phyloP scores from a whole-genome alignment of 2,888 invertebrate genomes.

The Prosopocoilus inquinatus region DNA sequence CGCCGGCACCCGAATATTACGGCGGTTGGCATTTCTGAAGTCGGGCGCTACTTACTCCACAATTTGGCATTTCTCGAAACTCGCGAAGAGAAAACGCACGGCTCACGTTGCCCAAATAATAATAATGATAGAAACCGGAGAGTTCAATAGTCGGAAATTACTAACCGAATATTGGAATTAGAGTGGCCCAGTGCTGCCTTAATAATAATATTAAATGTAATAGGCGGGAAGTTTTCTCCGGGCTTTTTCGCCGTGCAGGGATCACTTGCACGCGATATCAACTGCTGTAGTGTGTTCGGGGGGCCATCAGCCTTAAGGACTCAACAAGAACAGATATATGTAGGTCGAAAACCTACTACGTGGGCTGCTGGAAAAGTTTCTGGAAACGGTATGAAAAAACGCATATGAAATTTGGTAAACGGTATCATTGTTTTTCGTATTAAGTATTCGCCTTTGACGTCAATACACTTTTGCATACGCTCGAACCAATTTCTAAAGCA shows the following conservation, averaged over 20 bases:
- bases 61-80: conserved; percentile 13
- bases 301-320: neutral
- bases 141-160: conserved; percentile 18
- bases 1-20: neutral
- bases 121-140: conserved; percentile 18
- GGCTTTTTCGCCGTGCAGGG: neutral
- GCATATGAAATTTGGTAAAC: too few relatives aligned
- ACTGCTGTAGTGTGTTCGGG: conserved; percentile 1
- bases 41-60: conserved; percentile 1
- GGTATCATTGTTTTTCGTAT: too few relatives aligned
- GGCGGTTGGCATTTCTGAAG: neutral
- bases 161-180: conserved; percentile 4
- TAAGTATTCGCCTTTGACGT: too few relatives aligned
- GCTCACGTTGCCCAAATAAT: conserved; percentile 18
- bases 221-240: conserved; percentile 3
- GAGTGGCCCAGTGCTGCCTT: conserved; percentile 1
- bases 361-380: too few relatives aligned
- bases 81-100: conserved; percentile 1
- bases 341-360: too few relatives aligned
- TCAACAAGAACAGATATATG: neutral
- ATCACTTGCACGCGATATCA: conserved; percentile 3
- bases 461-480: too few relatives aligned
- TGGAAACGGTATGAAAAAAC: too few relatives aligned
- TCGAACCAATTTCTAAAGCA: too few relatives aligned
- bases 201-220: conserved; percentile 5